Percentiles rank a stretch among this genome's conserved stretches.
Evolutionary conservation across 2,797 vertebrate species (phyloP).

Genomic region (Oreochromis mossambicus): DNA sequence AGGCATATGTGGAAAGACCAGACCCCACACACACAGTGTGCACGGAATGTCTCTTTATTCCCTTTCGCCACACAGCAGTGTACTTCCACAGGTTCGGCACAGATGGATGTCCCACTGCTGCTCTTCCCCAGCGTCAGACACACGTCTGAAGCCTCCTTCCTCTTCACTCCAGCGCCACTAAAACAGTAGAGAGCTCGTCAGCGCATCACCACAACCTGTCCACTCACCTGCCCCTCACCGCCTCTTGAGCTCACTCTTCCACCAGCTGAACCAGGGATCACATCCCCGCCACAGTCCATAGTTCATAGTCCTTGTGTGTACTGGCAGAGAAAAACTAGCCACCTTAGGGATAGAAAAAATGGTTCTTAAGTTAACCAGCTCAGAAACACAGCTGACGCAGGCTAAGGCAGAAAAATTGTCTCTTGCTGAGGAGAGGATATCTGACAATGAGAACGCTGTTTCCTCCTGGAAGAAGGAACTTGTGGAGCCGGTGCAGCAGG

Average conservation of each 20-base stretch:
- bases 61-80: not conserved
- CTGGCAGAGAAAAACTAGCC: not conserved
- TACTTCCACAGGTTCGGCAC: not conserved
- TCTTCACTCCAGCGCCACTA: not conserved
- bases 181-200: not conserved
- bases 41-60: accelerated
- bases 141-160: not conserved
- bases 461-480: not conserved
- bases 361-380: not conserved
- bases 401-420: not conserved
- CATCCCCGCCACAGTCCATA: not conserved
- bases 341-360: not conserved
- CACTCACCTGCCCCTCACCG: not conserved
- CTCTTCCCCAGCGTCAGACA: not conserved
- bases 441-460: not conserved
- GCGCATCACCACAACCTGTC: not conserved
- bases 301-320: not conserved
- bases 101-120: not conserved
- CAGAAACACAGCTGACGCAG: not conserved
- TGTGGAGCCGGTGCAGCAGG: not conserved
- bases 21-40: not conserved
- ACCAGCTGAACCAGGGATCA: not conserved
- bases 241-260: not conserved
- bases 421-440: not conserved
- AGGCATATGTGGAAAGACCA: not conserved